These are phyloP conservation scores for Agonopterix subpropinquella DNA, from an alignment of 2,888 invertebrate species.

Conservation along the genomic window DNA sequence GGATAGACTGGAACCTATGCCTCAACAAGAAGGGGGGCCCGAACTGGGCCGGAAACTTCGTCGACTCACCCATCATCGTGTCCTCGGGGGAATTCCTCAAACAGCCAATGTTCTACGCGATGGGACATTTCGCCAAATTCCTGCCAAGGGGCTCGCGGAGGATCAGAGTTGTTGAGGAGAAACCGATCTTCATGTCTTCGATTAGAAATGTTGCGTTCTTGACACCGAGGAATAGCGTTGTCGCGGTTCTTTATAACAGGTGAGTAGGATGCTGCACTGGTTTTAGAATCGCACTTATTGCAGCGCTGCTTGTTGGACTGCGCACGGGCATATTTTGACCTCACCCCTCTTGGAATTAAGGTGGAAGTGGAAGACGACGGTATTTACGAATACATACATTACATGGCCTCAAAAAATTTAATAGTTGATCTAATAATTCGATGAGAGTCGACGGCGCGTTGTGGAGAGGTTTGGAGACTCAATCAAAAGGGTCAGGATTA, in stretches of 20 bases:
- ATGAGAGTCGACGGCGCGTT: too few species aligned
- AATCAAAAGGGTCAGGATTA: too few species aligned
- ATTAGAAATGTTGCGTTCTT: slow-evolving; percentile 37
- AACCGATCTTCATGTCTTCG: slow-evolving; percentile 12
- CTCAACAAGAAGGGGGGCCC: slow-evolving; percentile 86
- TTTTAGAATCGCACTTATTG: too few species aligned
- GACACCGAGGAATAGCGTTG: slow-evolving; percentile 42
- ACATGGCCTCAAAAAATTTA: too few species aligned
- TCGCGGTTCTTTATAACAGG: slow-evolving; percentile 52
- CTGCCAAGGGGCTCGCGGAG: slow-evolving; percentile 75
- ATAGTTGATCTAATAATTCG: too few species aligned
- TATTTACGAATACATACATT: too few species aligned
- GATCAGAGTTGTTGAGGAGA: slow-evolving; percentile 21
- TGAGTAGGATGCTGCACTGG: slow-evolving; percentile 19
- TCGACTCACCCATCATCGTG: slow-evolving; percentile 84
- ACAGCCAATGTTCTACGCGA: slow-evolving; percentile 91
- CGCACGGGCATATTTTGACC: too few species aligned
- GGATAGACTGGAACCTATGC: slow-evolving; percentile 95
- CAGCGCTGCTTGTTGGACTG: too few species aligned
- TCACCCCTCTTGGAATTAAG: too few species aligned
- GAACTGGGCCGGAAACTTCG: slow-evolving; percentile 83
- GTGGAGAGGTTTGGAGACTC: too few species aligned
- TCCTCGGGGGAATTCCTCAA: slow-evolving; percentile 84
- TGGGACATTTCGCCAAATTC: slow-evolving; percentile 89
- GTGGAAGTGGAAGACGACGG: too few species aligned